phyloP scores from a whole-genome alignment of 2,888 invertebrate genomes.

The Elysia crispata region DNA sequence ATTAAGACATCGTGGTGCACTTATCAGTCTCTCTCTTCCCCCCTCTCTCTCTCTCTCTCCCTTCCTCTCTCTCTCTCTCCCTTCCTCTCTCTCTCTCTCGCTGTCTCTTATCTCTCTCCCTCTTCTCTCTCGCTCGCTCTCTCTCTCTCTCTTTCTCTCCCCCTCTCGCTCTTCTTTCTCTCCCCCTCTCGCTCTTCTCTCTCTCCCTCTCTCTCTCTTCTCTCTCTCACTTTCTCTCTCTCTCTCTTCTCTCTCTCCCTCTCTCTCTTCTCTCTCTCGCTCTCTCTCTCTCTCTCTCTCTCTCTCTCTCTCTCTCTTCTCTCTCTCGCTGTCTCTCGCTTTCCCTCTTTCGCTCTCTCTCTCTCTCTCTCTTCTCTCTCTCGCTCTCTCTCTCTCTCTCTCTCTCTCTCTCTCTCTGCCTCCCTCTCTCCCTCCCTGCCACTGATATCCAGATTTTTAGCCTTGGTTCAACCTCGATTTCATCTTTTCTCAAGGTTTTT shows the following conservation, averaged over 20 bases:
- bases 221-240: neutral
- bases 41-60: neutral
- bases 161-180: neutral
- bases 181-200: slow-evolving; percentile 1
- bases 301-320: neutral
- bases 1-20: too few species aligned
- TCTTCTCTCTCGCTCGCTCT: neutral
- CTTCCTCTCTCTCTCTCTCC: neutral
- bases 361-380: too few species aligned
- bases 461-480: too few species aligned
- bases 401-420: too few species aligned
- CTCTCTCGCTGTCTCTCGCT: too few species aligned
- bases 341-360: too few species aligned
- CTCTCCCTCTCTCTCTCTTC: neutral
- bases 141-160: neutral
- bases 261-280: neutral
- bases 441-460: too few species aligned
- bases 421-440: too few species aligned
- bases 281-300: neutral
- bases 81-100: neutral
- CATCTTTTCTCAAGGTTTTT: too few species aligned
- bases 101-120: neutral
- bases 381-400: too few species aligned
- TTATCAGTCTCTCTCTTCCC: neutral
- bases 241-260: neutral